A percentile compares a stretch with the other conserved stretches of the same genome.
phyloP scores from a whole-genome alignment of 2,113 vertebrate species.

The Plestiodon gilberti region DNA sequence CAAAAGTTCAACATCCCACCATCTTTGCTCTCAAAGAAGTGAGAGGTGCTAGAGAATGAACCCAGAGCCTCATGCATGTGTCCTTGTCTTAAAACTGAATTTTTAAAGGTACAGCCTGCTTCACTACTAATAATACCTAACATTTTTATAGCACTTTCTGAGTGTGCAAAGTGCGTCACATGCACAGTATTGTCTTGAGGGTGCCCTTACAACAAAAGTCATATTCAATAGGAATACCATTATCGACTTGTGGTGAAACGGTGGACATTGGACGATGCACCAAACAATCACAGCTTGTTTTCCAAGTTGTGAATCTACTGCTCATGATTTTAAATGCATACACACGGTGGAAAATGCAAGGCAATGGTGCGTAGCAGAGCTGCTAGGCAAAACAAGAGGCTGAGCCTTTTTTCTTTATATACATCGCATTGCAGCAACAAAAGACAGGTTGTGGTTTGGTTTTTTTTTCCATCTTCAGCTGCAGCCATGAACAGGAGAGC shows the following conservation, averaged over 20 bases:
- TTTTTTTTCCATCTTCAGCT: background rate
- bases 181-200: no score
- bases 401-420: background rate
- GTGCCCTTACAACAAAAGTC: background rate
- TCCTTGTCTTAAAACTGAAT: background rate
- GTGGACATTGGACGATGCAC: background rate
- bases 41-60: background rate
- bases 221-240: no score
- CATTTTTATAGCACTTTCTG: no score
- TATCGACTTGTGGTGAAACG: background rate
- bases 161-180: no score
- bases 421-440: background rate
- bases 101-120: background rate
- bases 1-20: background rate
- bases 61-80: no score
- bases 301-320: background rate
- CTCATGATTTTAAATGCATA: background rate
- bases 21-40: background rate
- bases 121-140: background rate
- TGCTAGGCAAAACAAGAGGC: background rate
- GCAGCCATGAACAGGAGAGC: background rate
- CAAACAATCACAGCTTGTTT: background rate
- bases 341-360: background rate
- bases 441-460: slow-evolving; percentile 11
- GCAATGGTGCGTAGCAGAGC: background rate